A percentile compares a stretch with the other conserved stretches of the same genome.
Conservation (phyloP, 2,113 vertebrate genomes). For the Oceanites oceanicus region DNA sequence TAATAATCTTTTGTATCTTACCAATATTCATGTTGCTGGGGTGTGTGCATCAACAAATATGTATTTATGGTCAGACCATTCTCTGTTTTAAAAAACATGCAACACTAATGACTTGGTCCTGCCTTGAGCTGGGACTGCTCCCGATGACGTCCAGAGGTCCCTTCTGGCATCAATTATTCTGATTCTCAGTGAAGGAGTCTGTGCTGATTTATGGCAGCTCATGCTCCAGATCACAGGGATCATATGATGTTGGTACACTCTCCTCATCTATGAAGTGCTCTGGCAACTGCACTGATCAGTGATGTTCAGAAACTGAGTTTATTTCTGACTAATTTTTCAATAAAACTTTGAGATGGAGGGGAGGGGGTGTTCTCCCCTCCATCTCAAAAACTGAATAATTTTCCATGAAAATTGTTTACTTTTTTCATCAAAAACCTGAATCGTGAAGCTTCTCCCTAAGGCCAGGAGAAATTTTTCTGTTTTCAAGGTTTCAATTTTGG, state of each 20-base stretch:
- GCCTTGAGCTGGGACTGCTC: not conserved
- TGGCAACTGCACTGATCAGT: not conserved
- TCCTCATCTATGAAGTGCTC: not conserved
- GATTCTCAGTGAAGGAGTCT: not conserved
- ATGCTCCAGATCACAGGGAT: not conserved
- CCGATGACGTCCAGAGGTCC: not conserved
- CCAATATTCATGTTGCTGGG: not conserved
- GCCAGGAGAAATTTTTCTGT: not conserved
- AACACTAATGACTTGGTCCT: not conserved
- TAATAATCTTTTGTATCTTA: not conserved
- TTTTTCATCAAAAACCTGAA: not conserved
- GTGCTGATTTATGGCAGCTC: not conserved
- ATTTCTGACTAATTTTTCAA: not conserved
- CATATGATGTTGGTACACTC: not conserved
- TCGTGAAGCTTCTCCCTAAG: not conserved
- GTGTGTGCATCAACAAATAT: not conserved
- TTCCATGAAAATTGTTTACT: not conserved
- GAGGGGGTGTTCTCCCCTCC: accelerated
- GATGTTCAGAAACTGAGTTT: not conserved
- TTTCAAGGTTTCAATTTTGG: not conserved
- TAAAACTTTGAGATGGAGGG: no score
- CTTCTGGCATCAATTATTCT: not conserved
- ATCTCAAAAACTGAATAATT: not conserved
- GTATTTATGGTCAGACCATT: no score
- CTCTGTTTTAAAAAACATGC: not conserved